Percentiles rank a stretch among this genome's conserved stretches.
These are phyloP conservation scores for Shinisaurus crocodilurus DNA, from an alignment of 2,113 vertebrate genomes.

Conservation along the genomic window DNA sequence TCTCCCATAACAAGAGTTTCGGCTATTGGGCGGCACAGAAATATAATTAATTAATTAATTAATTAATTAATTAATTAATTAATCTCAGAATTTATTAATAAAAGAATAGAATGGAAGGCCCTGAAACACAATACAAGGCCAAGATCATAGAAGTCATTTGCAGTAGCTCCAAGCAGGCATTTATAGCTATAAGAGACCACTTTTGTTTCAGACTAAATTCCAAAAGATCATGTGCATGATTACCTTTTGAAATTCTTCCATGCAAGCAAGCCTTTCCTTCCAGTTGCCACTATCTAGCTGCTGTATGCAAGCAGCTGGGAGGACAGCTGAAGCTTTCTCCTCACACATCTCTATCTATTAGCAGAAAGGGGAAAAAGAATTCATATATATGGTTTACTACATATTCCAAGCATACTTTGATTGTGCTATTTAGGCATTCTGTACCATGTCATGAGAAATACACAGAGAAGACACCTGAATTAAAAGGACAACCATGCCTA, in stretches of 20 bases:
- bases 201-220: neutral
- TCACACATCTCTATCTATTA: conserved; percentile 91
- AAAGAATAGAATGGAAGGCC: neutral
- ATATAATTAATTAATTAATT: no score
- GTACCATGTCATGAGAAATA: neutral
- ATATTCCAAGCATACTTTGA: rapidly evolving
- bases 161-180: neutral
- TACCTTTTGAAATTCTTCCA: conserved; percentile 98
- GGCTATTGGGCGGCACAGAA: no score
- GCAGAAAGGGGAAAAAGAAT: conserved; percentile 34
- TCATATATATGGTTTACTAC: neutral
- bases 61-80: no score
- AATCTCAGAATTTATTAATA: neutral
- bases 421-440: neutral
- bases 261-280: conserved; percentile 97
- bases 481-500: neutral
- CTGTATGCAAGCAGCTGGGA: conserved; percentile 91
- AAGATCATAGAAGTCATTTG: neutral
- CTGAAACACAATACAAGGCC: neutral
- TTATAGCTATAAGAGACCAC: neutral
- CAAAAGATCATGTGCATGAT: conserved; percentile 14
- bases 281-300: conserved; percentile 93
- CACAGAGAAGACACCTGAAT: neutral
- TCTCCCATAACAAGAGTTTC: neutral
- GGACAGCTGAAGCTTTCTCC: conserved; percentile 90